A percentile compares a stretch with the other conserved stretches of the same genome.
phyloP scores from a whole-genome alignment of 2,113 vertebrate genomes.

The Oncorhynchus kisutch region DNA sequence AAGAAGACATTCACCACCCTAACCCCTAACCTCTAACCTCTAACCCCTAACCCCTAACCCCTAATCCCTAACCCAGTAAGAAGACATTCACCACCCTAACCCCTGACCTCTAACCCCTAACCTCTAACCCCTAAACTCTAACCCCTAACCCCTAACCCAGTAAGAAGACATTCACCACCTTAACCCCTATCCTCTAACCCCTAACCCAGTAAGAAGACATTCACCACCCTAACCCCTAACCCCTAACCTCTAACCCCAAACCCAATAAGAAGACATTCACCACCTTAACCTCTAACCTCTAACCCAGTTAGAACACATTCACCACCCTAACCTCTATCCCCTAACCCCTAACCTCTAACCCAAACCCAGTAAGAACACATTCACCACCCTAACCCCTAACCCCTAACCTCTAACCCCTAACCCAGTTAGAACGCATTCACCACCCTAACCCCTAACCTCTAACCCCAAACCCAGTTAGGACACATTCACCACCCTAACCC shows the following conservation, averaged over 20 bases:
- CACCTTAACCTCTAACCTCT: too few relatives aligned
- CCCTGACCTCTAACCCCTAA: too few relatives aligned
- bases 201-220: slow-evolving; percentile 23
- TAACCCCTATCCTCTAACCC: too few relatives aligned
- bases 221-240: not conserved
- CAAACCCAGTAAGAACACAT: slow-evolving; percentile 78
- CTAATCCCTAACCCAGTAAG: slow-evolving; percentile 77
- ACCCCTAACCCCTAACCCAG: slow-evolving; percentile 73
- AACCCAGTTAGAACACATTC: too few relatives aligned
- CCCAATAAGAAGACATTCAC: too few relatives aligned
- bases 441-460: not conserved
- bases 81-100: not conserved
- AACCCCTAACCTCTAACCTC: too few relatives aligned
- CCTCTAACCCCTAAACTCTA: slow-evolving; percentile 49
- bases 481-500: not conserved
- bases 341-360: slow-evolving; percentile 43
- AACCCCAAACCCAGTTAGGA: slow-evolving; percentile 78
- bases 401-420: too few relatives aligned
- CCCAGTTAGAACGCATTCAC: slow-evolving; percentile 26
- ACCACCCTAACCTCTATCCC: slow-evolving; percentile 36
- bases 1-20: not conserved
- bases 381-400: not conserved
- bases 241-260: too few relatives aligned
- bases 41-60: too few relatives aligned
- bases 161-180: slow-evolving; percentile 55